phyloP scores from a whole-genome alignment of 2,797 vertebrate species.

The Danio kyathit region DNA sequence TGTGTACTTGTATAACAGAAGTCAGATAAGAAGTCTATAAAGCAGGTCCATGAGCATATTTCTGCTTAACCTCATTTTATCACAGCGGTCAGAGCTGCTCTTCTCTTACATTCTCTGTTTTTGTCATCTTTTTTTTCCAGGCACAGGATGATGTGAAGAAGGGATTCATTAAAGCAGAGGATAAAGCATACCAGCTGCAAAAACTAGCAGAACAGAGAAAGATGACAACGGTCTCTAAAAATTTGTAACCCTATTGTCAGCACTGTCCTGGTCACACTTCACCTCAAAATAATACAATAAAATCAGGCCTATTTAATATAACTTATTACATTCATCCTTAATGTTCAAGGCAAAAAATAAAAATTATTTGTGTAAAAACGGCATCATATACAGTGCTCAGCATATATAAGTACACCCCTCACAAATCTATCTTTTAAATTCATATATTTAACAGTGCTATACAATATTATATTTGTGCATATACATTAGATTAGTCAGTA shows the following conservation, averaged over 20 bases:
- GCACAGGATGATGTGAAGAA: slow-evolving; percentile 94
- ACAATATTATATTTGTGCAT: no score
- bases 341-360: no score
- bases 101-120: background rate
- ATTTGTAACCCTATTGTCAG: background rate
- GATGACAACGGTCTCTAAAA: slow-evolving; percentile 64
- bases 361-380: no score
- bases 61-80: background rate
- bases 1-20: background rate
- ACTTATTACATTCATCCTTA: no score
- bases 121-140: slow-evolving; percentile 69
- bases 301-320: no score
- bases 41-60: background rate
- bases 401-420: no score
- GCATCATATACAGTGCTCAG: no score
- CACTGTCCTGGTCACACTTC: background rate
- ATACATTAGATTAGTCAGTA: no score
- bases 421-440: no score
- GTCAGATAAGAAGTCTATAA: background rate
- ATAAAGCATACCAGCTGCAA: slow-evolving; percentile 96
- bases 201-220: slow-evolving; percentile 95
- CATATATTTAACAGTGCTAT: no score
- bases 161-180: slow-evolving; percentile 92
- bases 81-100: background rate
- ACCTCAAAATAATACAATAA: background rate